Conservation (phyloP, 1,140 invertebrate genomes). For the Chymomyza costata region DNA sequence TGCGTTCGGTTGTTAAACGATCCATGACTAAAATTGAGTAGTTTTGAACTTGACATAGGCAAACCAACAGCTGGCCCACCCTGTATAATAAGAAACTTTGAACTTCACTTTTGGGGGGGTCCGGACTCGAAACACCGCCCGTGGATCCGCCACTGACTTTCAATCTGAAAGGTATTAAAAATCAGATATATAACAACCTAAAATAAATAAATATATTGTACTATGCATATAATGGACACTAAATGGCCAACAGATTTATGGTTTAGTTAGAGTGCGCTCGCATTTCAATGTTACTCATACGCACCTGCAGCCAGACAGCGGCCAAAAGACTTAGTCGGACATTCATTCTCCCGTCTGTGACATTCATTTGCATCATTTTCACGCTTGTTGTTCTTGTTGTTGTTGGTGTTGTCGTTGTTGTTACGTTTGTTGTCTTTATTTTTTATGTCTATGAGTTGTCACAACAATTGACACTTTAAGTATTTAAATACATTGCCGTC, state of each 20-base stretch:
- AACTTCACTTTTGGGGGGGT: no score
- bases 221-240: constrained; percentile 69
- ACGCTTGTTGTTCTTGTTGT: constrained; percentile 35
- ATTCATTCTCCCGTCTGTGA: constrained; percentile 14
- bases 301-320: constrained; percentile 52
- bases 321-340: constrained; percentile 7
- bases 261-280: constrained; percentile 62
- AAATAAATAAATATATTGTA: no score
- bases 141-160: no score
- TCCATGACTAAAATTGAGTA: no score
- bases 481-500: constrained; percentile 45
- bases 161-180: no score
- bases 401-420: constrained; percentile 48
- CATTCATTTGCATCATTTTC: constrained; percentile 68
- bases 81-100: no score
- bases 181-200: no score
- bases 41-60: no score
- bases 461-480: constrained; percentile 70
- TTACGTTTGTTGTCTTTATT: constrained; percentile 43
- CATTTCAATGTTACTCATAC: constrained; percentile 70
- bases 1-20: no score
- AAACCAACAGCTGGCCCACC: no score
- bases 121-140: no score
- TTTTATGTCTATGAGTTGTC: constrained; percentile 42
- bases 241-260: constrained; percentile 68